Conservation (phyloP, 2,797 vertebrate species). For the Liparis tanakae region DNA sequence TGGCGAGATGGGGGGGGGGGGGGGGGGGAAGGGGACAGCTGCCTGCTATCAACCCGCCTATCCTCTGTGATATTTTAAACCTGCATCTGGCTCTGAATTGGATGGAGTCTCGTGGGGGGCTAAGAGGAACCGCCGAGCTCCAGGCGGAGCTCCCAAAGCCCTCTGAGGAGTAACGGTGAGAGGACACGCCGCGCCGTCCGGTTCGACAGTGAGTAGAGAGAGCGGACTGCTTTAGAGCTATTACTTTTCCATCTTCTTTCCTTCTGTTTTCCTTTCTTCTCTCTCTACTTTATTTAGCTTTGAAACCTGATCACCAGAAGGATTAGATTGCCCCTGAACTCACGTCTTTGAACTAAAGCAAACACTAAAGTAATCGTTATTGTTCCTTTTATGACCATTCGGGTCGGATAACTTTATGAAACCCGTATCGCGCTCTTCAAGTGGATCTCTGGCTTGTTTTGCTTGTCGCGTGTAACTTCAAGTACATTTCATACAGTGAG, state of each 20-base stretch:
- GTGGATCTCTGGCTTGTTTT: constrained; percentile 4
- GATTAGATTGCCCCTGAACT: neutral
- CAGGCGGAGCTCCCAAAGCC: constrained; percentile 50
- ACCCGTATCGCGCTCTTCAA: neutral
- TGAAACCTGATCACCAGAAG: constrained; percentile 8
- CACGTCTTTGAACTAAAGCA: neutral
- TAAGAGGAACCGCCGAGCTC: constrained; percentile 52
- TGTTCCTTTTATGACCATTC: neutral
- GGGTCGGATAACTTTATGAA: neutral
- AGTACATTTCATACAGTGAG: constrained; percentile 46
- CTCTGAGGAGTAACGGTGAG: constrained; percentile 48
- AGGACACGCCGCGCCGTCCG: constrained; percentile 45
- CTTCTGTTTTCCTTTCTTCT: neutral
- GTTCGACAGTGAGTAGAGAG: constrained; percentile 71
- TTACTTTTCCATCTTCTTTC: neutral
- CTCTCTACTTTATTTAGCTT: neutral
- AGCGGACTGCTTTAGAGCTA: neutral
- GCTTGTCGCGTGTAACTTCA: constrained; percentile 39
- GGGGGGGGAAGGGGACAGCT: constrained; percentile 79
- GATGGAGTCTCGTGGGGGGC: constrained; percentile 47
- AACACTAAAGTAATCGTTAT: neutral
- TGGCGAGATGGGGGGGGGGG: constrained; percentile 44
- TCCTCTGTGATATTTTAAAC: constrained; percentile 84
- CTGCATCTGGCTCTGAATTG: constrained; percentile 67
- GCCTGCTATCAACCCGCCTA: constrained; percentile 61